Evolutionary conservation across 2,888 invertebrate genomes (phyloP).

Genomic region (Chromoteleia sp.): DNA sequence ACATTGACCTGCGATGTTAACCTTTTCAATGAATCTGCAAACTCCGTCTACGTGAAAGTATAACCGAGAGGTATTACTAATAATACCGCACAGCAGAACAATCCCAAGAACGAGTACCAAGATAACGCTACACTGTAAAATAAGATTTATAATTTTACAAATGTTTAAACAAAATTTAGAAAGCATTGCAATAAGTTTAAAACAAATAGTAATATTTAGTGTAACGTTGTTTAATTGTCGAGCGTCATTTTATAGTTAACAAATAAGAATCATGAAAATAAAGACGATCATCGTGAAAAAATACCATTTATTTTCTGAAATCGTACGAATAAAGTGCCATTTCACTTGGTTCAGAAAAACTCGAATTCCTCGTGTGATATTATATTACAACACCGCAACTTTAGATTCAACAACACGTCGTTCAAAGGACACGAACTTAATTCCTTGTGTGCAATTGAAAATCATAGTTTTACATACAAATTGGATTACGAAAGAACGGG

Average conservation of each 20-base stretch:
- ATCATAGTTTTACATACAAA: constrained; percentile 54
- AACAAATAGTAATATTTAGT: too few species aligned
- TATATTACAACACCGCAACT: constrained; percentile 2
- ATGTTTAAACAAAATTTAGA: constrained; percentile 36
- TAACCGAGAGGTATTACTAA: constrained; percentile 67
- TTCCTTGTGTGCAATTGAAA: constrained; percentile 35
- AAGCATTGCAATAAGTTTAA: neutral
- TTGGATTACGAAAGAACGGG: constrained; percentile 25
- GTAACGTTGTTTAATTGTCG: neutral
- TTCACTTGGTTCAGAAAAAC: neutral
- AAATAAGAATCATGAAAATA: too few species aligned
- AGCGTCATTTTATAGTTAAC: neutral
- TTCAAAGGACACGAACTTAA: constrained; percentile 27
- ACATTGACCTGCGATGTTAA: constrained; percentile 67
- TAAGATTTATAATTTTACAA: constrained; percentile 44
- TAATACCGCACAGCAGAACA: constrained; percentile 61
- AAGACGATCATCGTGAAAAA: neutral
- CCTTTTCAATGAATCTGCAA: constrained; percentile 70
- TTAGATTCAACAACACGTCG: constrained; percentile 5
- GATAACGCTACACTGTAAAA: constrained; percentile 37
- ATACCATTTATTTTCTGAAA: neutral
- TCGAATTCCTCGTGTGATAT: constrained; percentile 12
- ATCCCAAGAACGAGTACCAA: constrained; percentile 60
- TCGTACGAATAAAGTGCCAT: neutral
- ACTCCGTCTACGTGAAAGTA: constrained; percentile 69